Percentiles rank a stretch among this genome's conserved stretches.
These are phyloP conservation scores for Lamellibrachia luymesi DNA, from an alignment of 1,140 invertebrate species.

Conservation along the genomic window DNA sequence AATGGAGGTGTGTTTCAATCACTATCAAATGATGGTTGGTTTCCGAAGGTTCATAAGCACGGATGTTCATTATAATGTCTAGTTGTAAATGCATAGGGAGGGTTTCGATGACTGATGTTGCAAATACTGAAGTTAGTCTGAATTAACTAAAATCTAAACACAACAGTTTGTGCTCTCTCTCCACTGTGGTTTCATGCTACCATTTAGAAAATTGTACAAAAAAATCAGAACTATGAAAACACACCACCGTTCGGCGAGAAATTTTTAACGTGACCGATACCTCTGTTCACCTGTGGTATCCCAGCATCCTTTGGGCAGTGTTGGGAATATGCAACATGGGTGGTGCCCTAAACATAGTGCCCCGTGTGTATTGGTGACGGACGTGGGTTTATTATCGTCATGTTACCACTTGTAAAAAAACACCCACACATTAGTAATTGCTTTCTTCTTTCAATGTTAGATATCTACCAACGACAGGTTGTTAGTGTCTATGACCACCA, in stretches of 20 bases:
- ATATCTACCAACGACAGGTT: neutral
- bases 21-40: neutral
- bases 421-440: neutral
- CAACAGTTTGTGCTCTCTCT: neutral
- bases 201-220: neutral
- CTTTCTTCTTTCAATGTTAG: neutral
- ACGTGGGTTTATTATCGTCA: neutral
- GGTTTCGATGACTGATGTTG: neutral
- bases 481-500: neutral
- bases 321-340: neutral
- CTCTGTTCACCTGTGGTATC: neutral
- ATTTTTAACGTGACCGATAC: neutral
- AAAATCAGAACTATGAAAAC: neutral
- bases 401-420: neutral
- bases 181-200: no score
- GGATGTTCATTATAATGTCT: neutral
- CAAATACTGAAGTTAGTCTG: neutral
- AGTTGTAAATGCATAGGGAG: neutral
- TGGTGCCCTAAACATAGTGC: neutral
- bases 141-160: neutral
- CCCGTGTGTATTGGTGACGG: neutral
- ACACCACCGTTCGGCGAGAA: neutral
- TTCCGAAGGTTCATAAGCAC: neutral
- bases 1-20: neutral
- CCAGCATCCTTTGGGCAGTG: neutral